Percentiles rank a stretch among this genome's conserved stretches.
Evolutionary conservation across 2,797 vertebrate species (phyloP).

Genomic region (Oreortyx pictus): DNA sequence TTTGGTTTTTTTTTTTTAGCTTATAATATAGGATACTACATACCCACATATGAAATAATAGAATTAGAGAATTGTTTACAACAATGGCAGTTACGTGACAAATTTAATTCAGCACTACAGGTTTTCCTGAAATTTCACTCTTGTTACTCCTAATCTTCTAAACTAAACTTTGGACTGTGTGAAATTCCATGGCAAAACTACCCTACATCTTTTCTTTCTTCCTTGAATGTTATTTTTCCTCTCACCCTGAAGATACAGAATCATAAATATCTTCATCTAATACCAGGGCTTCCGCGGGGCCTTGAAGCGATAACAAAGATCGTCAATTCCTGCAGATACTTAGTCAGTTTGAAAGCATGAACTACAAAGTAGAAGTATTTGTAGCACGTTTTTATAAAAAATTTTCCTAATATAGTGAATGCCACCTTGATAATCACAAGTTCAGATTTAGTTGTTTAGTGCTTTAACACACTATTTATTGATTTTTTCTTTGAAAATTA

Average conservation of each 20-base stretch:
- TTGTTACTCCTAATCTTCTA: neutral
- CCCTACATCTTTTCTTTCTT: neutral
- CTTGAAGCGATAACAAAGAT: neutral
- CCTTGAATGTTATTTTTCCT: neutral
- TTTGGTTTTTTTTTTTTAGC: neutral
- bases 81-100: neutral
- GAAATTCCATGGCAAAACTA: neutral
- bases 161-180: neutral
- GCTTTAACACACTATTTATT: neutral
- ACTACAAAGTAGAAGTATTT: neutral
- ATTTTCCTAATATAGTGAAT: neutral
- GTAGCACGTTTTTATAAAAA: neutral
- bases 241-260: neutral
- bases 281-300: neutral
- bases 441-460: neutral
- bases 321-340: neutral
- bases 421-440: neutral
- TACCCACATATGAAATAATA: neutral
- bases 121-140: neutral
- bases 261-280: neutral
- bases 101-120: neutral
- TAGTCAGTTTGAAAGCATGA: neutral
- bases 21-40: neutral
- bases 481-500: neutral
- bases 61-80: neutral